phyloP scores from a whole-genome alignment of 1,140 invertebrate genomes.

The Drosophila lacteicornis region DNA sequence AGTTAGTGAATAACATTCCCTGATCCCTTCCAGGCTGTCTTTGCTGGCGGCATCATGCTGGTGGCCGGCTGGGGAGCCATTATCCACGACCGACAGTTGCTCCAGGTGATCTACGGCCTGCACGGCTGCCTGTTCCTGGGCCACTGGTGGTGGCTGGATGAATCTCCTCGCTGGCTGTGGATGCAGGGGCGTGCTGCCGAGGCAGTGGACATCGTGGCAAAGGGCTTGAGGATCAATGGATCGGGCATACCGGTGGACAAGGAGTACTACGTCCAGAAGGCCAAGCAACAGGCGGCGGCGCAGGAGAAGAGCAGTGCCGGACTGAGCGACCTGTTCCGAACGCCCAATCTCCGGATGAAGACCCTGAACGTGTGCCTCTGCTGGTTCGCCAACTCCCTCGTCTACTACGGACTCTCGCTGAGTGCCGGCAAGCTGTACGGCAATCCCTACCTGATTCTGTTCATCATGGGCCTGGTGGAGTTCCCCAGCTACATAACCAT shows the following conservation, averaged over 20 bases:
- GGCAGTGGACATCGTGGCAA: conserved; percentile 90
- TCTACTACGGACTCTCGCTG: conserved; percentile 94
- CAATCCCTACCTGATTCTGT: conserved; percentile 93
- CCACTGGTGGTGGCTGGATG: conserved; percentile 94
- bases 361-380: conserved; percentile 93
- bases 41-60: conserved; percentile 93
- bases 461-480: conserved; percentile 92
- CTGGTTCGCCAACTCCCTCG: conserved; percentile 95
- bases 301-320: conserved; percentile 85
- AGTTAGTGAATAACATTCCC: neutral
- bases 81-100: conserved; percentile 89
- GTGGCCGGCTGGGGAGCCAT: conserved; percentile 93
- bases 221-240: conserved; percentile 90
- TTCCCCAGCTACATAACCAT: conserved; percentile 92
- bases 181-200: conserved; percentile 90
- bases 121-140: conserved; percentile 90
- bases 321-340: conserved; percentile 90
- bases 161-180: conserved; percentile 94
- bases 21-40: conserved; percentile 86
- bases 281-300: conserved; percentile 85
- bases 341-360: conserved; percentile 91
- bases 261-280: conserved; percentile 87
- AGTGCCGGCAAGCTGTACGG: conserved; percentile 91
- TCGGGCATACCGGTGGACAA: conserved; percentile 87
- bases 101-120: conserved; percentile 93